Conservation (phyloP, 2,888 invertebrate species). For the Melipona beecheii region DNA sequence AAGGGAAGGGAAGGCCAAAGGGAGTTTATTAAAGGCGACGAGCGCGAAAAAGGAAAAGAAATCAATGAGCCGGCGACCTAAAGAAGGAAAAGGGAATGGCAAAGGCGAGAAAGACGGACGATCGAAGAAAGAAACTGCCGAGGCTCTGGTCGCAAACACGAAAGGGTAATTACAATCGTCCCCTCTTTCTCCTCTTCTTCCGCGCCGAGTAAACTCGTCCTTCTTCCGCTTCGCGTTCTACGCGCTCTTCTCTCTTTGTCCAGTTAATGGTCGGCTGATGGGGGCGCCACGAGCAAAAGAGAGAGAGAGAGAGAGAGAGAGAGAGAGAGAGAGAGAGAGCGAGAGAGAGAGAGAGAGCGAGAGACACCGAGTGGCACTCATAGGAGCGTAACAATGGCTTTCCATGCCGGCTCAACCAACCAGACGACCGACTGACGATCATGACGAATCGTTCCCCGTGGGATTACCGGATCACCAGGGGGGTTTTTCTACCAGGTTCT, state of each 20-base stretch:
- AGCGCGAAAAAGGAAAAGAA: constrained; percentile 11
- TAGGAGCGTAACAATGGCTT: constrained; percentile 79
- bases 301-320: too few species aligned
- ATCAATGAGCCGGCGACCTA: constrained; percentile 19
- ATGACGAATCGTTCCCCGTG: constrained; percentile 70
- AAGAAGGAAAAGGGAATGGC: not conserved
- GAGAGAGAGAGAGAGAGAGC: constrained; percentile 28
- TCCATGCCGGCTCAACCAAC: constrained; percentile 75
- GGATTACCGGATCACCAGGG: constrained; percentile 56
- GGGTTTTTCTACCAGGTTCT: constrained; percentile 22
- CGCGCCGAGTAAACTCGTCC: not conserved
- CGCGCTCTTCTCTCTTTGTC: constrained; percentile 28
- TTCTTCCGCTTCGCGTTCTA: constrained; percentile 22
- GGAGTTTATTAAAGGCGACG: constrained; percentile 33
- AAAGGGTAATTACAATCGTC: constrained; percentile 72
- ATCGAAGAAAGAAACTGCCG: constrained; percentile 1
- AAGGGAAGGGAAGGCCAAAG: constrained; percentile 18
- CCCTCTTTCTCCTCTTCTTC: constrained; percentile 39
- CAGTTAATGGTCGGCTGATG: constrained; percentile 39
- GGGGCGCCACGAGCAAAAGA: constrained; percentile 55
- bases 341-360: constrained; percentile 27
- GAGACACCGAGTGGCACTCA: constrained; percentile 67
- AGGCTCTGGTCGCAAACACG: constrained; percentile 38
- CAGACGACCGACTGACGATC: constrained; percentile 72
- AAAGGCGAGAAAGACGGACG: not conserved